Evolutionary conservation across 2,113 vertebrate species (phyloP).

Genomic region (Anolis sagrei): DNA sequence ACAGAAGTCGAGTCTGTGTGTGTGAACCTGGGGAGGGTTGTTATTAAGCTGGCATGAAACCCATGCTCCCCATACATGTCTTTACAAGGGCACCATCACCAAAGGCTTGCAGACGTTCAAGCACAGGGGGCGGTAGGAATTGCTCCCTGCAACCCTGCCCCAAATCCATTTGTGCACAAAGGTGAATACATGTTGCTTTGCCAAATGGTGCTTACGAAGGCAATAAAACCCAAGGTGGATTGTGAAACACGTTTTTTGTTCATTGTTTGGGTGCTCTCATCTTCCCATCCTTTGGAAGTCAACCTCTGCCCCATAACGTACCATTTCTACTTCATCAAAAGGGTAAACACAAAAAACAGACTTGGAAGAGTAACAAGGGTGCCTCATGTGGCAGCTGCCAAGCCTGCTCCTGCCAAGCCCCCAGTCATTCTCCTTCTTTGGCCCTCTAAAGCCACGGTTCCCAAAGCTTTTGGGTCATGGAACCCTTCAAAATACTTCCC

Average conservation of each 20-base stretch:
- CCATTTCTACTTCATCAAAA: no score
- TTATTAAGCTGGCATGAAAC: conserved; percentile 58
- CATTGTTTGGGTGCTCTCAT: background rate
- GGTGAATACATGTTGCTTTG: background rate
- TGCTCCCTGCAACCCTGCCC: background rate
- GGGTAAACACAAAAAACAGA: no score
- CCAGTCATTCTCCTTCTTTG: no score
- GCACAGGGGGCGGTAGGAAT: background rate
- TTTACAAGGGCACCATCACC: conserved; percentile 57
- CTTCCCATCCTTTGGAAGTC: background rate
- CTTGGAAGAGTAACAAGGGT: no score
- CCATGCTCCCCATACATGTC: conserved; percentile 53
- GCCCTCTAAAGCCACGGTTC: no score
- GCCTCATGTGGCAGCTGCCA: no score
- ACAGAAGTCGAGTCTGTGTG: conserved; percentile 62
- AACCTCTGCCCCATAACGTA: background rate
- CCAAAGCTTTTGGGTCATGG: no score
- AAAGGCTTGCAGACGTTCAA: conserved; percentile 31
- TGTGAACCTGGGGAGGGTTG: conserved; percentile 57
- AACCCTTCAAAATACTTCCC: no score
- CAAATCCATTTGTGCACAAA: conserved; percentile 8
- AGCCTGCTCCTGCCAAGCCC: no score
- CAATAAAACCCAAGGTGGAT: background rate
- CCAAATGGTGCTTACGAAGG: conserved; percentile 1
- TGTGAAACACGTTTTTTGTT: background rate